These are phyloP conservation scores for Oreochromis niloticus DNA, from an alignment of 2,113 vertebrate species.

Conservation along the genomic window DNA sequence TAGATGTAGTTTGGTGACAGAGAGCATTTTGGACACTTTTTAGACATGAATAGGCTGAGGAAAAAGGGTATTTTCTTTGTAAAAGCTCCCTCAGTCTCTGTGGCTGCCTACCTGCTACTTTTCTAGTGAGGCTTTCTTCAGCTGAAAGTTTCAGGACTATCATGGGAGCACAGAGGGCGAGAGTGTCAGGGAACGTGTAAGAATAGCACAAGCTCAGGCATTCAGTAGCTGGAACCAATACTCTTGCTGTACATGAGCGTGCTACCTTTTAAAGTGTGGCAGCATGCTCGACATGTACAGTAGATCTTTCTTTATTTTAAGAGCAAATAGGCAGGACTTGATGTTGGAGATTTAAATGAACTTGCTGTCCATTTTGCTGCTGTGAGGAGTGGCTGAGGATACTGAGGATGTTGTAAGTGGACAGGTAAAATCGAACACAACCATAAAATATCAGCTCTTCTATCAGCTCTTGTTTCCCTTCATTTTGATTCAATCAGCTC, in stretches of 20 bases:
- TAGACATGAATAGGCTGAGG: background rate
- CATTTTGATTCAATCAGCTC: background rate
- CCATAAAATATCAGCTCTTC: background rate
- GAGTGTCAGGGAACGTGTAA: constrained; percentile 26
- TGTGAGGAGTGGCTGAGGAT: constrained; percentile 2
- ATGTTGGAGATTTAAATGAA: background rate
- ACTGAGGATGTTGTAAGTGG: background rate
- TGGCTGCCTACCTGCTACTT: background rate
- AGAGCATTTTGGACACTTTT: background rate
- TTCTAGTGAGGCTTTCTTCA: background rate
- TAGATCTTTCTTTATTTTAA: background rate
- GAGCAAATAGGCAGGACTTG: background rate
- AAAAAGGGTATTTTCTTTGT: background rate
- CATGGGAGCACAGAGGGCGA: constrained; percentile 4
- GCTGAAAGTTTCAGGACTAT: background rate
- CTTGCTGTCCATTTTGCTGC: background rate
- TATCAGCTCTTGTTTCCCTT: background rate
- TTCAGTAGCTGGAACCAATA: constrained; percentile 15
- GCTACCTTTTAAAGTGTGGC: constrained; percentile 20
- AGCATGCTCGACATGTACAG: background rate
- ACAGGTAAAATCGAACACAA: background rate
- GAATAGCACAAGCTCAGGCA: constrained; percentile 42
- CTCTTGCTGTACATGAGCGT: background rate
- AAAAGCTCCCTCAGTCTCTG: background rate
- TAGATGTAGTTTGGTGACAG: background rate